Evolutionary conservation across 1,140 invertebrate genomes (phyloP), one percentile per base, ranked within the genome.

Genomic region (Camponotus floridanus): DNA sequence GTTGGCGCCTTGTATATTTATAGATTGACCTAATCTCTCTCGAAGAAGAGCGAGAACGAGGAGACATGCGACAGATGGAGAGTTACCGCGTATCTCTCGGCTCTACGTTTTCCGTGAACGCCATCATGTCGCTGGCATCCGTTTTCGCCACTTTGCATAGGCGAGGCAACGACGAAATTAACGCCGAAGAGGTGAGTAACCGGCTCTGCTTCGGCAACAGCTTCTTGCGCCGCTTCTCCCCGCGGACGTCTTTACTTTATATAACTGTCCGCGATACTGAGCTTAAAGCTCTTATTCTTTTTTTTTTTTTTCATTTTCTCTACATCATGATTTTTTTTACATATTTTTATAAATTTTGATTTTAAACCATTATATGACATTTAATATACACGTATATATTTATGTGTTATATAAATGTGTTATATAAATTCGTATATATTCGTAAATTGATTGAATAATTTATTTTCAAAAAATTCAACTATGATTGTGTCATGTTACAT

Each of bases 1-100:
- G 89, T 92, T 93, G 92, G 92, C 92, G 92, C 91, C 89, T 91
- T 39, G 86, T 93, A 51, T 51, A 93, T 93, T 93, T 93, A 92
- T 93, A 93, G 92, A 85, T 65, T 92, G 92, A 92, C 93, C 91
- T 88, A 93, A 93, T 93, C 91, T 88, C 90, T 88, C 78, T 18
- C 3, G 42, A 74, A 51, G 65, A 67, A 48, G 26, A 26, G 21
- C 48, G 59, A 65, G 36, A 45, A 81, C 39, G 62, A 55, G 67
- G 65, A 86, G 61, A 73, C 59, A 81, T 42, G 55, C 51, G 33
- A 33, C 7, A 15, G n/a, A 13, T 21, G 48, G 48, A 76, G 85
- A 87, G 62, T 57, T 13, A 26, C 18, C 39, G 65, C 55, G 42
- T 45, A 85, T 81, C 55, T 51, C 71, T 39, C 67, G 70, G 80